Conservation (phyloP, 2,888 invertebrate genomes). For the Nezara viridula region DNA sequence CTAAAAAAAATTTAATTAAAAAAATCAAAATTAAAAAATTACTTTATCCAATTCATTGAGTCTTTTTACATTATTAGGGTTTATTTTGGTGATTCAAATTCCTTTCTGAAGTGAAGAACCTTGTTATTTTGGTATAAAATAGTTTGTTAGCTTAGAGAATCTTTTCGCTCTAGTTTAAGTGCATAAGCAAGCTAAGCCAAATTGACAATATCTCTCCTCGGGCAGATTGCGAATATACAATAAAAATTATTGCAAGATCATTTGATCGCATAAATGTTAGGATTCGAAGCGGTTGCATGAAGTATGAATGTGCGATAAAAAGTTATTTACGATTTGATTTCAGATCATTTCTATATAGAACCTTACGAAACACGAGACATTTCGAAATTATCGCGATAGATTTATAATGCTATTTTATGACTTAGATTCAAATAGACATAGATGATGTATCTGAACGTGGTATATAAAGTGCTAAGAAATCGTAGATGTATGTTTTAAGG, state of each 20-base stretch:
- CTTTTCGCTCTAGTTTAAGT: too few relatives aligned
- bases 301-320: slow-evolving; percentile 14
- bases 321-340: background rate
- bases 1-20: too few relatives aligned
- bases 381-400: background rate
- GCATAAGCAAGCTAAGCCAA: too few relatives aligned
- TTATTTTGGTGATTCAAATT: too few relatives aligned
- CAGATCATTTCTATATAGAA: slow-evolving; percentile 4
- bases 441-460: background rate
- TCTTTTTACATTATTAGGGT: too few relatives aligned
- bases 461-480: background rate
- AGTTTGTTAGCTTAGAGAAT: too few relatives aligned
- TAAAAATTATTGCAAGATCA: background rate
- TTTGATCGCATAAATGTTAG: background rate
- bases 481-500: background rate
- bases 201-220: too few relatives aligned
- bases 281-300: background rate
- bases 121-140: too few relatives aligned
- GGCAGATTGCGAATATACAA: too few relatives aligned
- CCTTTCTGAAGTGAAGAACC: too few relatives aligned
- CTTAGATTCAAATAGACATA: background rate
- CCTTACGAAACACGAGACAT: background rate
- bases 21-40: too few relatives aligned
- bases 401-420: background rate
- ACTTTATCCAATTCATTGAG: too few relatives aligned